Evolutionary conservation across 2,113 vertebrate genomes (phyloP).

Genomic region (Brevimyrus niger): DNA sequence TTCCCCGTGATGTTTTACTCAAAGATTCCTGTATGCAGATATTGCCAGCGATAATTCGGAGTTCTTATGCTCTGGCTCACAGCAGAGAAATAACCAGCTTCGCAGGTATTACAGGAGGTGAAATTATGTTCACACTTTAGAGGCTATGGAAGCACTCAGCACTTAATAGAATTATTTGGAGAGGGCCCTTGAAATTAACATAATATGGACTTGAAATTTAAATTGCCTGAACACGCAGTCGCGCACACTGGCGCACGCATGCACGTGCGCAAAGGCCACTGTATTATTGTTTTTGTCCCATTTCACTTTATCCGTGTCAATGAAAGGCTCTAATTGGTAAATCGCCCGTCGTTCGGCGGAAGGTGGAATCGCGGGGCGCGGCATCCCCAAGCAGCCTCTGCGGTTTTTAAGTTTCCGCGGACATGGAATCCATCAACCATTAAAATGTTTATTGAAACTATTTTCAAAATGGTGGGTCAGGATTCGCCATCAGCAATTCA

Average conservation of each 20-base stretch:
- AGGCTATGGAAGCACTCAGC: constrained; percentile 20
- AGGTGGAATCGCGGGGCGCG: background rate
- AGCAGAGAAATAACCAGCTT: constrained; percentile 14
- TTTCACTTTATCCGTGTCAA: constrained; percentile 13
- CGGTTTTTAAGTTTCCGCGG: background rate
- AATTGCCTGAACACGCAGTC: constrained; percentile 11
- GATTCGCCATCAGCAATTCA: background rate
- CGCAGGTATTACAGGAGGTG: constrained; percentile 21
- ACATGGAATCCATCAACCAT: background rate
- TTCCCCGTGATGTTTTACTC: constrained; percentile 11
- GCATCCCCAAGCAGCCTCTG: background rate
- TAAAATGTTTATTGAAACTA: background rate
- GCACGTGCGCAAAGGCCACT: background rate
- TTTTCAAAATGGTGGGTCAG: background rate
- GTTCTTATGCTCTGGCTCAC: constrained; percentile 12
- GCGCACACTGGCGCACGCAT: background rate
- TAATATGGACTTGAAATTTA: constrained; percentile 30
- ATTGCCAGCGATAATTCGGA: background rate
- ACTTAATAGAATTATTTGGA: constrained; percentile 30
- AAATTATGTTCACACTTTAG: constrained; percentile 26
- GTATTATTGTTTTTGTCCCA: constrained; percentile 8
- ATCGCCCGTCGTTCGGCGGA: constrained; percentile 1
- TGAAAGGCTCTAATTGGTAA: constrained; percentile 19
- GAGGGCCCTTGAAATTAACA: constrained; percentile 30
- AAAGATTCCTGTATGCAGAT: background rate